These are phyloP conservation scores for Sebastes schlegelii DNA, from an alignment of 2,113 vertebrate genomes.

Conservation along the genomic window DNA sequence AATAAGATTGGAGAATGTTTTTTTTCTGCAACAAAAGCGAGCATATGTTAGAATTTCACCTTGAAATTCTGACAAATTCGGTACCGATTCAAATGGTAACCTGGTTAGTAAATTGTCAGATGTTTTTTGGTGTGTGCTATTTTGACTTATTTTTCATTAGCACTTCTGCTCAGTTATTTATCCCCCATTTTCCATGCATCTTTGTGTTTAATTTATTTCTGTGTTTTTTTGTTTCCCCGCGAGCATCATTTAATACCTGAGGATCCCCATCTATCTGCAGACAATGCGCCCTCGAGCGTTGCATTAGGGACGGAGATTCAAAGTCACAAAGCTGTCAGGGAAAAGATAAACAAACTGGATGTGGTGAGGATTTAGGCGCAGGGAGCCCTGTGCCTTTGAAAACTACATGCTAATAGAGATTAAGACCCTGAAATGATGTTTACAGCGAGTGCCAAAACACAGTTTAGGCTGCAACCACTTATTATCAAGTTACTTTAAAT, in stretches of 20 bases:
- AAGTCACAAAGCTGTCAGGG: conserved; percentile 59
- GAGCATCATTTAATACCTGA: conserved; percentile 41
- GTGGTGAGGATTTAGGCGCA: conserved; percentile 41
- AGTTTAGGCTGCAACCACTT: conserved; percentile 12
- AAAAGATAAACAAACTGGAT: conserved; percentile 58
- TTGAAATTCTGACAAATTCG: not conserved
- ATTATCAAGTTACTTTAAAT: conserved; percentile 25
- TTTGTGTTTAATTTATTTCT: conserved; percentile 22
- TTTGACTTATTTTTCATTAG: conserved; percentile 9
- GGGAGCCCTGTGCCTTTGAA: conserved; percentile 26
- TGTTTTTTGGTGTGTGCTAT: not conserved
- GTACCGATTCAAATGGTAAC: not conserved
- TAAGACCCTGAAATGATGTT: conserved; percentile 47
- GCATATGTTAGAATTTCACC: not conserved
- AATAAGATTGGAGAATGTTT: not conserved
- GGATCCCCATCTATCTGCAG: conserved; percentile 43
- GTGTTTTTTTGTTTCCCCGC: not conserved
- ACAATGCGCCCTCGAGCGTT: conserved; percentile 33
- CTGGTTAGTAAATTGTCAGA: not conserved
- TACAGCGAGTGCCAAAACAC: conserved; percentile 13
- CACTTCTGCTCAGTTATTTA: conserved; percentile 15
- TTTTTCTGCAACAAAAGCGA: conserved; percentile 4
- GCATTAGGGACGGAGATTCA: conserved; percentile 48
- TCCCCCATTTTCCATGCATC: conserved; percentile 17
- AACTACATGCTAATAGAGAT: conserved; percentile 44